Evolutionary conservation across 1,140 invertebrate genomes (phyloP).

Genomic region (Caenorhabditis tropicalis): DNA sequence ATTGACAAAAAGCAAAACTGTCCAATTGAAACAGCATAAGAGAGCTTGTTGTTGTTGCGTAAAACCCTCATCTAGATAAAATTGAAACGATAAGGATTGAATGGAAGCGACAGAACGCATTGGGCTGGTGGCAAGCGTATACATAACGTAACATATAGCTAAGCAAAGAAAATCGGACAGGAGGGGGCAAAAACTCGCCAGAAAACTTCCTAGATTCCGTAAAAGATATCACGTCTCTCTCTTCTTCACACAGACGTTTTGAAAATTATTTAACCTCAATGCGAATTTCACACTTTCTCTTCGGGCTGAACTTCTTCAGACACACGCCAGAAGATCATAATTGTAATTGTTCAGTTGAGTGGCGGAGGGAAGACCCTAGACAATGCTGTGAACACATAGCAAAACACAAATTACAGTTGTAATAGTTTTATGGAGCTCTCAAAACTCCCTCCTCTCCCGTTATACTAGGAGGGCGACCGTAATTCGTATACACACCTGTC

Average conservation of each 20-base stretch:
- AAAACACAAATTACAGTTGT: neutral
- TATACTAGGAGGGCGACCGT: too few relatives aligned
- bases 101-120: slow-evolving; percentile 38
- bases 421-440: slow-evolving; percentile 15
- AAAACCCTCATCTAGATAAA: slow-evolving; percentile 38
- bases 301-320: too few relatives aligned
- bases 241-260: neutral
- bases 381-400: neutral
- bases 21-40: neutral
- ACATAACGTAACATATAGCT: slow-evolving; percentile 43
- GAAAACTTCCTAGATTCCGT: slow-evolving; percentile 19
- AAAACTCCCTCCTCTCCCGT: neutral
- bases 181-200: slow-evolving; percentile 21
- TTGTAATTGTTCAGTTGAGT: neutral
- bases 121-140: neutral
- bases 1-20: neutral
- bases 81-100: neutral
- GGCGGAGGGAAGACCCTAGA: too few relatives aligned
- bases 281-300: neutral
- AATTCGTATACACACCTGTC: neutral
- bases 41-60: slow-evolving; percentile 40
- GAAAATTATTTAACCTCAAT: neutral
- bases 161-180: slow-evolving; percentile 25
- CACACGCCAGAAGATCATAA: neutral
- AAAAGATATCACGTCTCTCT: neutral